Evolutionary conservation across 92 coral and sea anemone species (phyloP).

Genomic region (Epizoanthus stellaris): DNA sequence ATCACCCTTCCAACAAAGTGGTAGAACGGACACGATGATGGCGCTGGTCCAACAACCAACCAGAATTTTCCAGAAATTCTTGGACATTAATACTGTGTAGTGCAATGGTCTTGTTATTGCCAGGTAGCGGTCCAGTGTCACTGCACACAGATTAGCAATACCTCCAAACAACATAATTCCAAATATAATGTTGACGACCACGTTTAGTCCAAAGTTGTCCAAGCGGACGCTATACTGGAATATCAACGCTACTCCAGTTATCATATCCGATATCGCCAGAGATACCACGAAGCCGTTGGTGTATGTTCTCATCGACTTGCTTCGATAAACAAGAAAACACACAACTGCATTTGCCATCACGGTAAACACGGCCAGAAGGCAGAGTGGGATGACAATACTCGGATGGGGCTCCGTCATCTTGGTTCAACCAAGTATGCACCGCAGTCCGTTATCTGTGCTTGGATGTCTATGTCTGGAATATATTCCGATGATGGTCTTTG

Average conservation of each 20-base stretch:
- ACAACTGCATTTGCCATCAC: conserved; percentile 70
- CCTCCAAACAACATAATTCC: conserved; percentile 80
- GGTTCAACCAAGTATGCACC: not conserved
- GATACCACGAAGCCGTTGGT: conserved; percentile 90
- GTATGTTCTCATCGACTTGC: conserved; percentile 76
- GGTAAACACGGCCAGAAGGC: conserved; percentile 54
- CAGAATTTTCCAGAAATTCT: conserved; percentile 63
- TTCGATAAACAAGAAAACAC: conserved; percentile 72
- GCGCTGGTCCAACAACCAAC: conserved; percentile 73
- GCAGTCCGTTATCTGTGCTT: not conserved
- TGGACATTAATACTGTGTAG: conserved; percentile 68
- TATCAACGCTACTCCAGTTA: conserved; percentile 71
- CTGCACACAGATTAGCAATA: conserved; percentile 82
- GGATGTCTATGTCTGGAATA: no score
- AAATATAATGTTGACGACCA: conserved; percentile 68
- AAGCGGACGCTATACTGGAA: conserved; percentile 77
- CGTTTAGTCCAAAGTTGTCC: conserved; percentile 56
- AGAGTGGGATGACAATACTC: conserved; percentile 55
- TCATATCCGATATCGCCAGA: conserved; percentile 80
- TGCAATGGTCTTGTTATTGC: conserved; percentile 80
- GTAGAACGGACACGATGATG: conserved; percentile 64
- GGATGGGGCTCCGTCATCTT: conserved; percentile 27
- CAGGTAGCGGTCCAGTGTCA: conserved; percentile 81
- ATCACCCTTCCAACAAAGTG: conserved; percentile 72
- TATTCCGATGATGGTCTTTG: no score